Evolutionary conservation across 2,797 vertebrate species (phyloP).

Genomic region (Sebastiscus tertius): DNA sequence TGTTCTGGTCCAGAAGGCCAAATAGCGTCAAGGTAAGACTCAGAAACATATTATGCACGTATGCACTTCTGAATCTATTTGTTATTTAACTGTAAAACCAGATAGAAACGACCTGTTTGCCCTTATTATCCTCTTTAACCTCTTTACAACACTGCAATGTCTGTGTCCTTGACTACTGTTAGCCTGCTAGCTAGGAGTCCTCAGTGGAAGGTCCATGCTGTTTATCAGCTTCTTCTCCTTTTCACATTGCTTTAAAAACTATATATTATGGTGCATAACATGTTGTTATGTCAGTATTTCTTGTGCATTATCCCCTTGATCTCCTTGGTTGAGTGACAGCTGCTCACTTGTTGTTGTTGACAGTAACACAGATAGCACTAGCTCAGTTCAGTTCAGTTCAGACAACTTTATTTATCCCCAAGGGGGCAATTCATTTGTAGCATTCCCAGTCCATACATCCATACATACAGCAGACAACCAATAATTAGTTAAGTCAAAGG

Average conservation of each 20-base stretch:
- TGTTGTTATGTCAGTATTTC: accelerated
- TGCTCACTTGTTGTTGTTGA: constrained; percentile 50
- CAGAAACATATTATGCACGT: accelerated
- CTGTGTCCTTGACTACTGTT: constrained; percentile 40
- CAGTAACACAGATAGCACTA: not conserved
- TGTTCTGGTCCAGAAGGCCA: constrained; percentile 88
- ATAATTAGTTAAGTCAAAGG: too few species aligned
- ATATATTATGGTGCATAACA: accelerated
- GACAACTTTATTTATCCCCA: too few species aligned
- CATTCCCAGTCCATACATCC: too few species aligned
- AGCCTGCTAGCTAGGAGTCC: constrained; percentile 36
- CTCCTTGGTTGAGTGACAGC: not conserved
- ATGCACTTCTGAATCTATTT: accelerated
- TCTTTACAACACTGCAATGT: constrained; percentile 9
- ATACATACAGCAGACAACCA: too few species aligned
- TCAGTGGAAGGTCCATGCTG: not conserved
- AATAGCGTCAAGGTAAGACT: constrained; percentile 85
- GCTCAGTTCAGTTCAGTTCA: not conserved
- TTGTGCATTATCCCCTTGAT: not conserved
- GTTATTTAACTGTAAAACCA: accelerated
- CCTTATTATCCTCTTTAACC: not conserved
- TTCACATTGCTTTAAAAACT: accelerated
- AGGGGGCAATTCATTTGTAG: too few species aligned
- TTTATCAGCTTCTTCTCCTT: not conserved
- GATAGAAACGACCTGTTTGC: not conserved